These are phyloP conservation scores for Dasypogon diadema DNA, from an alignment of 2,888 invertebrate species.

Conservation along the genomic window DNA sequence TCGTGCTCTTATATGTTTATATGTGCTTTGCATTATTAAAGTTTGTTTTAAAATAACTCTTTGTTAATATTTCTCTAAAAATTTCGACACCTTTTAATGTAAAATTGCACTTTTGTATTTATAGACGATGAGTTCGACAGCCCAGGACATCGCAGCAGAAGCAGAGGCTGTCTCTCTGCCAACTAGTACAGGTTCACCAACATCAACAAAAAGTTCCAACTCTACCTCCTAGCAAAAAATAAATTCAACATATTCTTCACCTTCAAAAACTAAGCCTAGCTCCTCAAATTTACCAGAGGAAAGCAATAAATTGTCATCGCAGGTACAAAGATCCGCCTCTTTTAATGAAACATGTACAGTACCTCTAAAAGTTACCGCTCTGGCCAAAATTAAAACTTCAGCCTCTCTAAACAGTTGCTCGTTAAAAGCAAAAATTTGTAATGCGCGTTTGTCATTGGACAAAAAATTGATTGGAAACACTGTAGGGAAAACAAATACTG, in stretches of 20 bases:
- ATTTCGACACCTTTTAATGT: too few relatives aligned
- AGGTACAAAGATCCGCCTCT: constrained; percentile 56
- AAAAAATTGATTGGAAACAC: constrained; percentile 45
- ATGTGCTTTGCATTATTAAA: too few relatives aligned
- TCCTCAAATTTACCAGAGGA: constrained; percentile 23
- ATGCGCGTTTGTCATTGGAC: constrained; percentile 52
- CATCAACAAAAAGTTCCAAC: constrained; percentile 55
- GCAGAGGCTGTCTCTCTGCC: constrained; percentile 57
- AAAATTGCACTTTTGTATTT: too few relatives aligned
- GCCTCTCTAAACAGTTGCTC: constrained; percentile 54
- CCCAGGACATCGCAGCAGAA: constrained; percentile 53
- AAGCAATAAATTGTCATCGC: not conserved
- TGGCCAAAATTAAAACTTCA: constrained; percentile 53
- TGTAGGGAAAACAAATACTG: not conserved
- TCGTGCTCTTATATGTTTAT: too few relatives aligned
- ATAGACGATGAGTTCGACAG: constrained; percentile 57
- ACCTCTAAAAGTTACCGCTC: constrained; percentile 55
- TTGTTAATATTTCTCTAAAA: too few relatives aligned
- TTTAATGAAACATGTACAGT: constrained; percentile 56
- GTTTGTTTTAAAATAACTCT: too few relatives aligned
- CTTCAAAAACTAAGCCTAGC: constrained; percentile 20
- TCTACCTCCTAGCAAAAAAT: constrained; percentile 57
- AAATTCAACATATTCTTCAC: constrained; percentile 49
- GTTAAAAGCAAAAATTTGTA: constrained; percentile 53
- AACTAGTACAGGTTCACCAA: constrained; percentile 56